phyloP scores from a whole-genome alignment of 2,888 invertebrate genomes.

The Lepidochrysops patricia region DNA sequence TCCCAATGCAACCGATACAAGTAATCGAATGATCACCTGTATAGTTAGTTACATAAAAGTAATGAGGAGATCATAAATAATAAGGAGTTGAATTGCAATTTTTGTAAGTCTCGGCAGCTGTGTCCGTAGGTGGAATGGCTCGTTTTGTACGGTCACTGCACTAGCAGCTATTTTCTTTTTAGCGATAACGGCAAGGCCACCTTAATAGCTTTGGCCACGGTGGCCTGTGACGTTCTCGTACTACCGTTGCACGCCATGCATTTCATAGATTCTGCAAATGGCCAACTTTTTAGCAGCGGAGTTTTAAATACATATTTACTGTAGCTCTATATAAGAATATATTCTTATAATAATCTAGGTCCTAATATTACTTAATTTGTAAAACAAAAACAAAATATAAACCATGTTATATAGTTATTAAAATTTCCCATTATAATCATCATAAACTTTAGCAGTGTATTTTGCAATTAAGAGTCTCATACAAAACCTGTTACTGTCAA shows the following conservation, averaged over 20 bases:
- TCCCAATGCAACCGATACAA: too few species aligned
- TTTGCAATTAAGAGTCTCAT: too few species aligned
- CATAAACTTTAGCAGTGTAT: too few species aligned
- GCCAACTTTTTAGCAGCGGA: not conserved
- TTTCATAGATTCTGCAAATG: slow-evolving; percentile 10
- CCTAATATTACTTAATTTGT: too few species aligned
- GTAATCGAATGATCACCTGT: not conserved
- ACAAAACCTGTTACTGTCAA: too few species aligned
- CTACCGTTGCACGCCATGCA: slow-evolving; percentile 24
- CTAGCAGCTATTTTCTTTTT: slow-evolving; percentile 46
- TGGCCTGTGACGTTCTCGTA: slow-evolving; percentile 31
- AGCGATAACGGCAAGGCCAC: slow-evolving; percentile 65
- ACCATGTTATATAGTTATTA: too few species aligned
- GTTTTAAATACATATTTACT: not conserved
- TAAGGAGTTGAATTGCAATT: slow-evolving; percentile 10
- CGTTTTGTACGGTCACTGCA: slow-evolving; percentile 22
- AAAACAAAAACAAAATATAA: too few species aligned
- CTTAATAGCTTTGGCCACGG: slow-evolving; percentile 62
- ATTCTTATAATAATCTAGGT: too few species aligned
- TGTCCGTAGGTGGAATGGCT: slow-evolving; percentile 19
- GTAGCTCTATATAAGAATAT: too few species aligned
- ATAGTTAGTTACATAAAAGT: not conserved
- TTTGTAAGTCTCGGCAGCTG: slow-evolving; percentile 22
- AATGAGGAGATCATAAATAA: slow-evolving; percentile 10
- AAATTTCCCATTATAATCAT: too few species aligned